A percentile compares a stretch with the other conserved stretches of the same genome.
Conservation (phyloP, 2,888 invertebrate species). For the Xestia c-nigrum region DNA sequence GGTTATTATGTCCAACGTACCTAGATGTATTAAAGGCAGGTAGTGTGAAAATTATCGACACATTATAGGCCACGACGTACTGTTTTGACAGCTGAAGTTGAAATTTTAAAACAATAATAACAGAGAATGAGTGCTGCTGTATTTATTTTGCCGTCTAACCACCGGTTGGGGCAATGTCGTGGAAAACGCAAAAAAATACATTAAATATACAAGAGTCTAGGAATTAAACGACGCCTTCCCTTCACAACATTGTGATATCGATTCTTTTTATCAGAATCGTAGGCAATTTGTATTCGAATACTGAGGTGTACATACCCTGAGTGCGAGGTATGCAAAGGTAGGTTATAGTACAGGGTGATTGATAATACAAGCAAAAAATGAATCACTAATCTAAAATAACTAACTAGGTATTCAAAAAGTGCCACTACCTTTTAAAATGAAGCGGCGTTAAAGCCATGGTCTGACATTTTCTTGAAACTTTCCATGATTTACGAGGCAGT, state of each 20-base stretch:
- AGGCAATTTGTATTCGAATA: background rate
- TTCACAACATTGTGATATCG: constrained; percentile 21
- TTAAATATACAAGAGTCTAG: constrained; percentile 47
- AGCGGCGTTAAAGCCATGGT: background rate
- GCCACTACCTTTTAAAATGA: background rate
- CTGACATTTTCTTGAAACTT: background rate
- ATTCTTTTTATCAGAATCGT: background rate
- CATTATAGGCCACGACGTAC: constrained; percentile 28
- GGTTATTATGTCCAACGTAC: constrained; percentile 75
- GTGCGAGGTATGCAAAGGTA: background rate
- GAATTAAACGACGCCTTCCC: constrained; percentile 21
- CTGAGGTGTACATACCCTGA: background rate
- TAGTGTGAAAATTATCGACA: constrained; percentile 68
- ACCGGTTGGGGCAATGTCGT: constrained; percentile 31
- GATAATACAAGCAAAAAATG: background rate
- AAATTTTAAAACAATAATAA: constrained; percentile 69
- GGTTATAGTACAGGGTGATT: background rate
- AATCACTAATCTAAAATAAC: background rate
- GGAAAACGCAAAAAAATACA: constrained; percentile 44
- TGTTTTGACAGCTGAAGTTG: constrained; percentile 67
- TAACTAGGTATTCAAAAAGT: background rate
- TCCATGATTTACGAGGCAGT: background rate
- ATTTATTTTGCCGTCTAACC: constrained; percentile 60
- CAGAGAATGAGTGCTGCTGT: constrained; percentile 45
- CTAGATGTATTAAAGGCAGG: constrained; percentile 63